phyloP scores from a whole-genome alignment of 2,797 vertebrate species.

The Diplodus puntazzo region DNA sequence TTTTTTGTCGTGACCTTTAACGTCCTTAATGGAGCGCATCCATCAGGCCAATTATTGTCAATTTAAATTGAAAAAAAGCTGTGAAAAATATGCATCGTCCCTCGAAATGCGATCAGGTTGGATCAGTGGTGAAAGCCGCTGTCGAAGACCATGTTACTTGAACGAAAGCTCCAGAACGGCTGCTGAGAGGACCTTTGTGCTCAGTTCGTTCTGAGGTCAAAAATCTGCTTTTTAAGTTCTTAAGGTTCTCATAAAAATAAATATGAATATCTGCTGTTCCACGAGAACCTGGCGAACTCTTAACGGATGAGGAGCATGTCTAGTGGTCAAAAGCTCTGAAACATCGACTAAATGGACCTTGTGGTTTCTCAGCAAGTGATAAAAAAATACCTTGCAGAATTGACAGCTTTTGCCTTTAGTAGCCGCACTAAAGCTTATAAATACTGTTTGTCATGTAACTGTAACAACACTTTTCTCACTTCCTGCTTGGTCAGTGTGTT shows the following conservation, averaged over 20 bases:
- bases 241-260: neutral
- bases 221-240: neutral
- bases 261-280: neutral
- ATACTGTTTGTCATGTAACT: neutral
- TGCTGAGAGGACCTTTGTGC: neutral
- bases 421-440: too few species aligned
- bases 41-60: slow-evolving; percentile 31
- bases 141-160: neutral
- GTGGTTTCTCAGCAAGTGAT: neutral
- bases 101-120: neutral
- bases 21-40: slow-evolving; percentile 36
- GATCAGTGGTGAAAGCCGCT: slow-evolving; percentile 1
- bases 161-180: neutral
- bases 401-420: too few species aligned
- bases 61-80: slow-evolving; percentile 24
- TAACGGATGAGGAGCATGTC: neutral
- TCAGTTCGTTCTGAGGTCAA: neutral
- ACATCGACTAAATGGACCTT: neutral
- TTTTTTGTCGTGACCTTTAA: slow-evolving; percentile 29
- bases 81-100: too few species aligned
- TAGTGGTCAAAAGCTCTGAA: neutral
- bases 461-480: too few species aligned
- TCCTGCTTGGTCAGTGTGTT: too few species aligned
- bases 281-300: neutral
- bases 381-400: neutral